Evolutionary conservation across 2,113 vertebrate genomes (phyloP), one percentile per base, ranked within the genome.

Genomic region (Erythrolamprus reginae): DNA sequence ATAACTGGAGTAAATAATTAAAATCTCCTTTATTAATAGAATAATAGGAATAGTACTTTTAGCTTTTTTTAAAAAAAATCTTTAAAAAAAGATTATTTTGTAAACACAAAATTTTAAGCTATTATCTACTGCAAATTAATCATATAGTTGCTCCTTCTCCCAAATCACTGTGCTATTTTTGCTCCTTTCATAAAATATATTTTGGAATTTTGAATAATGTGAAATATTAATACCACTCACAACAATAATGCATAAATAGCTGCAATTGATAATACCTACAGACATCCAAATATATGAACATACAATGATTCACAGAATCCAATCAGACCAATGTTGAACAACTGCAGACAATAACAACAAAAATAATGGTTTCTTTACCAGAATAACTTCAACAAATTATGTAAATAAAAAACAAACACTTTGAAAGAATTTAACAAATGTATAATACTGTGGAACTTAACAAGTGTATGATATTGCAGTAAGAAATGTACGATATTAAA

Each of bases 241-340:
- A 87, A 38, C 51, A 82, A 93, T 87, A 94, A 84, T 94, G 88
- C 50, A 82, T 42, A 90, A 85, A 93, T 90, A 93, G 93, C 7
- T 10, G 87, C 90, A 84, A 83, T 93, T 77, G 42, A 19, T 19
- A 42, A 77, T 77, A 88, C 83, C 94, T 89, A 90, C 92, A 93
- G 90, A 92, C 55, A 55, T 52, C 82, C 90, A 77, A 77, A 42
- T 77, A 77, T 2, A 38, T 52, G 90, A 90, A 47, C 47, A n/a
- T 48, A 84, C 26, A 84, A 84, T 51, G 26, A 84, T 42, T 83
- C 90, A 33, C 94, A 89, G 8, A 2, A 61, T n/a, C 84, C 45
- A 91, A 15, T 55, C 89, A 2, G 21, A 2, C 24, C 91, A 87
- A 21, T 89, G 65, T 82, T 83, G 28, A 3, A 82, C 4, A 92